phyloP scores from a whole-genome alignment of 2,113 vertebrate genomes.

The Pygathrix nemaeus region DNA sequence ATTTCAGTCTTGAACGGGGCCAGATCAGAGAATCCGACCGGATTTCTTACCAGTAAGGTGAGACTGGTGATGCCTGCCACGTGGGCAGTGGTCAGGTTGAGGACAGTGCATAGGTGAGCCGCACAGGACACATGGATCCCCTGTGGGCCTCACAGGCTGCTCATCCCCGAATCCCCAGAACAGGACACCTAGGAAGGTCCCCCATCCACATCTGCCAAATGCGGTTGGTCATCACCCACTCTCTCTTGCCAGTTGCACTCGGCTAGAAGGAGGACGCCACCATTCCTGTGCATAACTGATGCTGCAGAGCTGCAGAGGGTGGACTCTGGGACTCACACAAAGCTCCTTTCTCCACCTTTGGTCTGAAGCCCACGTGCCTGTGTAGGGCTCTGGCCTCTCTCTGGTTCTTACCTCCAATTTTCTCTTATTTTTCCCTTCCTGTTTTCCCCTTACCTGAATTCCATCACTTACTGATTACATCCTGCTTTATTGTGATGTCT shows the following conservation, averaged over 20 bases:
- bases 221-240: fast-evolving
- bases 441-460: not conserved
- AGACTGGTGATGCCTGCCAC: not conserved
- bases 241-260: fast-evolving
- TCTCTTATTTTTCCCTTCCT: fast-evolving
- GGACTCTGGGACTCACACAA: fast-evolving
- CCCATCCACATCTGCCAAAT: fast-evolving
- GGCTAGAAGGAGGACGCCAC: fast-evolving
- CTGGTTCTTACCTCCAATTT: fast-evolving
- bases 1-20: not conserved
- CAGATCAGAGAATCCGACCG: fast-evolving
- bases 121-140: fast-evolving
- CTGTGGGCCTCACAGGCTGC: fast-evolving
- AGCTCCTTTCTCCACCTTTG: fast-evolving
- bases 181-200: fast-evolving
- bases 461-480: fast-evolving
- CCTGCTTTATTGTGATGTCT: fast-evolving
- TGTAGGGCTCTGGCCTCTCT: fast-evolving
- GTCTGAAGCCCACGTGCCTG: fast-evolving
- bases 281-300: fast-evolving
- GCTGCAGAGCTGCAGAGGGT: too few relatives aligned
- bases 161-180: fast-evolving
- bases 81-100: fast-evolving
- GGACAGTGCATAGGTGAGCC: fast-evolving
- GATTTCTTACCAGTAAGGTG: not conserved